phyloP scores from a whole-genome alignment of 2,797 vertebrate species.

The Oophaga sylvatica region DNA sequence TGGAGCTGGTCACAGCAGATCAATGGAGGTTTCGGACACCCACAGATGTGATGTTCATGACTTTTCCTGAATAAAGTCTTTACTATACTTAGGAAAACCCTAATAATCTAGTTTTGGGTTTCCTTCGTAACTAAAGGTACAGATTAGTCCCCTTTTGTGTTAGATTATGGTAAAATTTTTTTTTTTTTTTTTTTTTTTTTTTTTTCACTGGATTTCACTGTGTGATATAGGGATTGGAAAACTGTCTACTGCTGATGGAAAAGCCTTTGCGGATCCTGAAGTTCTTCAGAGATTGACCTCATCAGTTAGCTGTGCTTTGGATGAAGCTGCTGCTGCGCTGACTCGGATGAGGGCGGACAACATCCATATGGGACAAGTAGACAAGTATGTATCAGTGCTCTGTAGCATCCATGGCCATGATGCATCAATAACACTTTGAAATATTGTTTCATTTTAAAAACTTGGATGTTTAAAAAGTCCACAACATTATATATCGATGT shows the following conservation, averaged over 20 bases:
- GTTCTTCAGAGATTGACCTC: constrained; percentile 96
- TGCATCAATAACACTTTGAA: no score
- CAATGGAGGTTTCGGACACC: no score
- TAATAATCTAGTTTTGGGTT: no score
- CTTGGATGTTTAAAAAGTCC: no score
- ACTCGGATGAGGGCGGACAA: constrained; percentile 98
- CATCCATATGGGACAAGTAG: constrained; percentile 92
- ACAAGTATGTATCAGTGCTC: constrained; percentile 87
- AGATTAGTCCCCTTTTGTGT: not conserved
- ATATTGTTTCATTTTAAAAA: no score
- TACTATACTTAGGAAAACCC: no score
- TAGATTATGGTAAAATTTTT: constrained; percentile 18
- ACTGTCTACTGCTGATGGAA: constrained; percentile 99
- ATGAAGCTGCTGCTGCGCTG: constrained; percentile 95
- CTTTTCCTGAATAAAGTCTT: no score
- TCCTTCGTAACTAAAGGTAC: not conserved
- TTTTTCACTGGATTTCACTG: constrained; percentile 75
- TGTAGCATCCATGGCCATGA: not conserved
- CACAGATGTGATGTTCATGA: no score
- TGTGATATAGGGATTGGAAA: constrained; percentile 93
- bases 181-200: constrained; percentile 62
- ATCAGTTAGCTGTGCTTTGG: constrained; percentile 96
- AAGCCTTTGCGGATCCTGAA: constrained; percentile 99
- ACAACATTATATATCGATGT: no score
- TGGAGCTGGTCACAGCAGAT: no score